Evolutionary conservation across 1,140 invertebrate species (phyloP), one percentile per base, ranked within the genome.

Genomic region (Theocolax elegans): DNA sequence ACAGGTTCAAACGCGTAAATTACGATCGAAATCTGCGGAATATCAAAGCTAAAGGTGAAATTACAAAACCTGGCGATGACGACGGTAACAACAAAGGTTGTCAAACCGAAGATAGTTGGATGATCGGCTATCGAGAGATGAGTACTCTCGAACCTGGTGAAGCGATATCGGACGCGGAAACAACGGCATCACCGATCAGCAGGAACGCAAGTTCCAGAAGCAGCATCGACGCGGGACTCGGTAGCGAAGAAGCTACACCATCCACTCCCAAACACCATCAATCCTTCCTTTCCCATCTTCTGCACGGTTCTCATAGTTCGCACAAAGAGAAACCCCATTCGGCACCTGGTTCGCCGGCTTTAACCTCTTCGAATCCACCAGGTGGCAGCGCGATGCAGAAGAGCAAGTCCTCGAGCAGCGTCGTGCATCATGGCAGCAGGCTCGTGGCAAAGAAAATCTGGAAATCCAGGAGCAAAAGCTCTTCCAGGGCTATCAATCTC

Each of bases 1-100:
- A 94, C 77, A 88, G 92, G 17, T 96, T 95, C 75, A 95, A 95
- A 77, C 89, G 93, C 0, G 93, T 96, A 1, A 96, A 96, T 76
- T 96, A 96, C 76, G 94, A 96, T 76, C 88, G 92, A 38, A 95
- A 94, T 76, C 85, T 95, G 35, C 81, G 93, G 1, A 93, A 95
- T 69, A 95, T 95, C 23, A 94, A 93, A 76, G 90, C 93, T 0
- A 93, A 93, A 74, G 89, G 90, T 1, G 91, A 91, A 80, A 92
- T 90, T 1, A 90, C 90, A 2, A 91, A 90, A 38, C 90, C 91
- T 1, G 90, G 92, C 21, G 91, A 93, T 63, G 89, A 90, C 73
- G 91, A 93, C 65, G 92, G 90, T 0, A 87, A 90, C 17, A 89
- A 87, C 72, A 93, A 93, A 72, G 91, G 91, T 10, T 89, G 88